Evolutionary conservation across 2,113 vertebrate genomes (phyloP), one percentile per base, ranked within the genome.

Genomic region (Callorhinus ursinus): DNA sequence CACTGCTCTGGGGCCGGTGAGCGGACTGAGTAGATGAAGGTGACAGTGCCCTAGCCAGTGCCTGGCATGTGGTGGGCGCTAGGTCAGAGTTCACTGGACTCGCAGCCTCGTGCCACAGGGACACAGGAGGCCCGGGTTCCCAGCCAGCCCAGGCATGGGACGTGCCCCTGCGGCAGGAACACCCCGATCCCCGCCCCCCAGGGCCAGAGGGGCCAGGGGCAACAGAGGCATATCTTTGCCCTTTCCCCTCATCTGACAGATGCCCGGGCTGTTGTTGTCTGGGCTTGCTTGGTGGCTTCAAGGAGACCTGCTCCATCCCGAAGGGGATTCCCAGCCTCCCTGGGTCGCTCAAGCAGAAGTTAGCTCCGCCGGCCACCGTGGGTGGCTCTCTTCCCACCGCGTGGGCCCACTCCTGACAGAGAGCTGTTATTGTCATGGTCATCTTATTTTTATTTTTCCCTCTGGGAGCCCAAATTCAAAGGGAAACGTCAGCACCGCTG

Each of bases 401-500:
- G 15, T 8, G 67, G 51, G 94, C 95, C 74, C 61, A 28, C 87
- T 80, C 83, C 11, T 9, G 14, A 61, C 39, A 13, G 57, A 92
- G 57, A 80, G 74, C 82, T 83, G 72, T 39, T 87, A n/a, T 46
- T 67, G 28, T 59, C 77, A 26, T 55, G 42, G 88, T 89, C 72
- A 4, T 57, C 85, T 96, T 86, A 72, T 57, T 86, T 96, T 91
- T 86, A 82, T 57, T 80, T 61, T 36, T 93, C 81, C 49, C 59
- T 96, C 82, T 71, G 59, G 90, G 79, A 83, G 55, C 72, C 31
- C 74, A 24, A 51, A 92, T 74, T 95, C 89, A 33, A 86, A 83
- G 42, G 71, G 51, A 79, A 79, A 63, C 21, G 4, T 61, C 42
- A 63, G 53, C 12, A 19, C 63, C 15, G 49, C 51, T 36, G 55